Conservation (phyloP, 1,140 invertebrate genomes). For the Trichonephila clavata region DNA sequence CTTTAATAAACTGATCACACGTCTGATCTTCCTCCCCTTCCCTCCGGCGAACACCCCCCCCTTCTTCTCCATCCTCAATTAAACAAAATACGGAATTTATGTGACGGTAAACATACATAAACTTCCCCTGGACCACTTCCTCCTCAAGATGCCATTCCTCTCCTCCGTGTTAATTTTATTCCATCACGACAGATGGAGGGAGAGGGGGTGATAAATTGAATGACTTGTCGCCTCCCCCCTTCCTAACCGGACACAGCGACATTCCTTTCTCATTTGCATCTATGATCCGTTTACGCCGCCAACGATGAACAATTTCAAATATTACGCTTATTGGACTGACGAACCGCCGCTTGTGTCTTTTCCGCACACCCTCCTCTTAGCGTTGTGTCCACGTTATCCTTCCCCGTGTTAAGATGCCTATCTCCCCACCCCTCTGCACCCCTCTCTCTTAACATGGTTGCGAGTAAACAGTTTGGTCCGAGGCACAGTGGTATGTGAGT, state of each 20-base stretch:
- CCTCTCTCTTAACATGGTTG: neutral
- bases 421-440: neutral
- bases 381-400: neutral
- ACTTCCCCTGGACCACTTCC: constrained; percentile 27
- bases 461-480: neutral
- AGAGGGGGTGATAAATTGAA: neutral
- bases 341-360: neutral
- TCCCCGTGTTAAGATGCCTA: neutral
- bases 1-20: constrained; percentile 8
- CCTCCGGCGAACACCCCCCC: neutral
- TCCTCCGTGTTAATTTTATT: neutral
- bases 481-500: neutral
- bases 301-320: constrained; percentile 64
- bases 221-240: neutral
- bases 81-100: constrained; percentile 35
- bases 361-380: neutral
- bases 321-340: constrained; percentile 60
- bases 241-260: neutral
- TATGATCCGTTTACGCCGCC: constrained; percentile 33
- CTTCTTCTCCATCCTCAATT: constrained; percentile 1
- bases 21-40: neutral
- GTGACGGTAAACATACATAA: constrained; percentile 20
- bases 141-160: constrained; percentile 11
- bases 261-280: constrained; percentile 60
- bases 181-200: neutral